Conservation (phyloP, 2,888 invertebrate genomes). For the Pomacea canaliculata region DNA sequence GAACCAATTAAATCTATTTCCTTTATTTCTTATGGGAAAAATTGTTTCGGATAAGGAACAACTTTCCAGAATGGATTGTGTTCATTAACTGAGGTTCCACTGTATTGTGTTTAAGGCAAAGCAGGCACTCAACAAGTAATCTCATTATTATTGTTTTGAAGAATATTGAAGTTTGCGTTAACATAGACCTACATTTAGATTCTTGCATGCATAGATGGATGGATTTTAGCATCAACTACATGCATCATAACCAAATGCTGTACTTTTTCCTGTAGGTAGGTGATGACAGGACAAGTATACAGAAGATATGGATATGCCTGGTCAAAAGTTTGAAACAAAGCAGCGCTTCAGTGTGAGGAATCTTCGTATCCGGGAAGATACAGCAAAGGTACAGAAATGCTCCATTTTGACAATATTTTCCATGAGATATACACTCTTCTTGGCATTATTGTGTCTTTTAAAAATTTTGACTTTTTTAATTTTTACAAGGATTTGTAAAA, state of each 20-base stretch:
- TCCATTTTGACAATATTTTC: background rate
- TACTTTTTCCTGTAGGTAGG: conserved; percentile 74
- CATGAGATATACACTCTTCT: background rate
- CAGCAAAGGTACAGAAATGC: conserved; percentile 80
- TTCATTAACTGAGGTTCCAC: too few species aligned
- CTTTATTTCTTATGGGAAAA: too few species aligned
- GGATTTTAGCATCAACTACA: background rate
- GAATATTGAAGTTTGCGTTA: too few species aligned
- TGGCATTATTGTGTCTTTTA: too few species aligned
- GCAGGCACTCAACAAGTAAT: conserved; percentile 78
- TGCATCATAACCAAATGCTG: background rate
- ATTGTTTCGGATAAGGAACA: too few species aligned
- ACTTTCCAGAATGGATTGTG: too few species aligned
- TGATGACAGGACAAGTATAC: conserved; percentile 77
- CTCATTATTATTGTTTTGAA: too few species aligned
- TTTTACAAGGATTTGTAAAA: too few species aligned
- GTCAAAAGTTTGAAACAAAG: conserved; percentile 98
- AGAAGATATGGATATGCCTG: conserved; percentile 86
- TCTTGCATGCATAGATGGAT: background rate
- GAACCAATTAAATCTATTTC: too few species aligned
- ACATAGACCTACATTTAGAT: too few species aligned
- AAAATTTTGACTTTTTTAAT: too few species aligned
- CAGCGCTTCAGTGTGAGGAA: conserved; percentile 99
- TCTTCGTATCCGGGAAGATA: conserved; percentile 97
- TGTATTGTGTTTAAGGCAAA: conserved; percentile 76